Evolutionary conservation across 2,113 vertebrate genomes (phyloP).

Genomic region (Hemicordylus capensis): DNA sequence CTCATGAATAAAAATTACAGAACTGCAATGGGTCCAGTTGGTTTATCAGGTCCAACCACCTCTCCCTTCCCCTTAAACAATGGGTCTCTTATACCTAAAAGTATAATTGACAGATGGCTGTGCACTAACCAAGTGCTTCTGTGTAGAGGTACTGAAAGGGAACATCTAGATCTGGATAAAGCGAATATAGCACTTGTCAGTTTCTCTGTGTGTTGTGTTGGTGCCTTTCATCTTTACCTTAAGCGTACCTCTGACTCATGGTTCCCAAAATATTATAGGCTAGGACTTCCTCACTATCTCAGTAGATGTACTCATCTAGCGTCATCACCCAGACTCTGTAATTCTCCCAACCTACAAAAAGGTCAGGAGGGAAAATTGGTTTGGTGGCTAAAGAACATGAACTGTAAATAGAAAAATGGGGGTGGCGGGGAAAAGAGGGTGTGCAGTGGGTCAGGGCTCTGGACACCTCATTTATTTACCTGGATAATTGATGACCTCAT

Average conservation of each 20-base stretch:
- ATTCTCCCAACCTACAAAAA: background rate
- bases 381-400: background rate
- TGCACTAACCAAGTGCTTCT: background rate
- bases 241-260: background rate
- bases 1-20: background rate
- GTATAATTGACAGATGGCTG: background rate
- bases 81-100: background rate
- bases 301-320: background rate
- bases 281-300: background rate
- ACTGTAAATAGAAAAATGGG: background rate
- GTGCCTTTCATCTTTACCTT: background rate
- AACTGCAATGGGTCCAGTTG: background rate
- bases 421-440: background rate
- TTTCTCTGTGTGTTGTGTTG: background rate
- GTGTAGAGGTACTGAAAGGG: background rate
- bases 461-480: constrained; percentile 30
- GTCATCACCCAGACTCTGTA: background rate
- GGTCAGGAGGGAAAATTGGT: background rate
- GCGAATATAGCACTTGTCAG: background rate
- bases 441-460: background rate
- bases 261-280: background rate
- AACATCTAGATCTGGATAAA: no score
- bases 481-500: constrained; percentile 32
- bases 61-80: background rate
- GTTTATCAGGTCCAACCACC: background rate